phyloP scores from a whole-genome alignment of 2,888 invertebrate genomes.

The Drosophila mettleri region DNA sequence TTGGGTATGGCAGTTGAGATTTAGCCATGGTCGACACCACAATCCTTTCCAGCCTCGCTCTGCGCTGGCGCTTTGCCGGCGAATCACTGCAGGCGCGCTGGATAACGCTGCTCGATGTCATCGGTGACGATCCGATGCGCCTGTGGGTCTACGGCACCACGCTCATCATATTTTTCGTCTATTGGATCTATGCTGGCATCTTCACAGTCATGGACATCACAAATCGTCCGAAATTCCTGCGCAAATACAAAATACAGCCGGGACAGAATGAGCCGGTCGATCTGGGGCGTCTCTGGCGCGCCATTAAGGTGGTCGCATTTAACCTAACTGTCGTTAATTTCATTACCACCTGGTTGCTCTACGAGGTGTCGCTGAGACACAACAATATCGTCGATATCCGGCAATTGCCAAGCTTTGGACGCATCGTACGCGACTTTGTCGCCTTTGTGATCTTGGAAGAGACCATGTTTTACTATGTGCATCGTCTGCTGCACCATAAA shows the following conservation, averaged over 20 bases:
- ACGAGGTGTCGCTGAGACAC: constrained; percentile 54
- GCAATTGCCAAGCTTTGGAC: constrained; percentile 90
- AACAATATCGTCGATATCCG: constrained; percentile 85
- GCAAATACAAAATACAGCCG: constrained; percentile 92
- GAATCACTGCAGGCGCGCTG: constrained; percentile 91
- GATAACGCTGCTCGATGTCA: constrained; percentile 88
- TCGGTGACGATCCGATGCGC: constrained; percentile 88
- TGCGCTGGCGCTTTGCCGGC: constrained; percentile 88
- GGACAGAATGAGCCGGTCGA: constrained; percentile 91
- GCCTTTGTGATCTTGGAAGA: constrained; percentile 91
- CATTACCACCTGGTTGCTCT: constrained; percentile 85
- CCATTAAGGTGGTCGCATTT: constrained; percentile 88
- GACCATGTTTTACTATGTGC: constrained; percentile 92
- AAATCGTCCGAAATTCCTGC: constrained; percentile 88
- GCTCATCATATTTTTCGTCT: constrained; percentile 87
- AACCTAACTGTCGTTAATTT: constrained; percentile 90
- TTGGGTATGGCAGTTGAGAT: constrained; percentile 19
- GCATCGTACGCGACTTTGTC: constrained; percentile 87
- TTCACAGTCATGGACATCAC: constrained; percentile 90
- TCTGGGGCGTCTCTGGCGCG: constrained; percentile 86
- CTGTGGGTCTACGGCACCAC: constrained; percentile 88
- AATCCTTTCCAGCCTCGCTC: constrained; percentile 24
- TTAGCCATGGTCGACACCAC: constrained; percentile 28
- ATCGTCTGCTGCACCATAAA: constrained; percentile 91
- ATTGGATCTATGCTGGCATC: constrained; percentile 90